phyloP scores from a whole-genome alignment of 2,113 vertebrate genomes.

The Cervus canadensis region DNA sequence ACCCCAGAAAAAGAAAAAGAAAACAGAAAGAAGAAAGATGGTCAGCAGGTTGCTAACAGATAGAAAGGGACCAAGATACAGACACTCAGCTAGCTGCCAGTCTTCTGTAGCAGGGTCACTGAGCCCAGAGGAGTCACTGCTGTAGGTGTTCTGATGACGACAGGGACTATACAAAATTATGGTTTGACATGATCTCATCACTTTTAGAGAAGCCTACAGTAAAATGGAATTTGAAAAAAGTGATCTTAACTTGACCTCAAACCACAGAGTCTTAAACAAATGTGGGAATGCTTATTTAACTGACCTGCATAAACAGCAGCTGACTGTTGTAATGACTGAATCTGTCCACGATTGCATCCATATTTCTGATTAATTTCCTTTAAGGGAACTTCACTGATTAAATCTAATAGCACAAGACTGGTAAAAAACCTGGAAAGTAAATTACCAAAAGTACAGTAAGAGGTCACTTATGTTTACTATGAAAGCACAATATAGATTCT shows the following conservation, averaged over 20 bases:
- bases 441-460: conserved; percentile 14
- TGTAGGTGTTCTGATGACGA: not conserved
- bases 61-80: not conserved
- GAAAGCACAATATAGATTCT: not conserved
- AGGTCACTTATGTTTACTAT: not conserved
- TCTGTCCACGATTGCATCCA: conserved; percentile 94
- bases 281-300: conserved; percentile 19
- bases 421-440: conserved; percentile 91
- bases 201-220: not conserved
- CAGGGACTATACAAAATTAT: not conserved
- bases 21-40: not conserved
- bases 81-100: not conserved
- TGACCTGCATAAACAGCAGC: conserved; percentile 95
- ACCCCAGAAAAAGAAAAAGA: too few relatives aligned
- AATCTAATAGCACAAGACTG: conserved; percentile 93
- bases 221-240: not conserved
- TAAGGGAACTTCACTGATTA: conserved; percentile 93
- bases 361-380: conserved; percentile 92
- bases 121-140: not conserved
- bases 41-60: not conserved
- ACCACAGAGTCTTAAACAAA: conserved; percentile 1
- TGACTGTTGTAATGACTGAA: conserved; percentile 97
- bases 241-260: conserved; percentile 6
- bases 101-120: not conserved
- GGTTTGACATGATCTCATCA: not conserved